These are phyloP conservation scores for Parapsyche elsis DNA, from an alignment of 1,140 invertebrate genomes.

Conservation along the genomic window DNA sequence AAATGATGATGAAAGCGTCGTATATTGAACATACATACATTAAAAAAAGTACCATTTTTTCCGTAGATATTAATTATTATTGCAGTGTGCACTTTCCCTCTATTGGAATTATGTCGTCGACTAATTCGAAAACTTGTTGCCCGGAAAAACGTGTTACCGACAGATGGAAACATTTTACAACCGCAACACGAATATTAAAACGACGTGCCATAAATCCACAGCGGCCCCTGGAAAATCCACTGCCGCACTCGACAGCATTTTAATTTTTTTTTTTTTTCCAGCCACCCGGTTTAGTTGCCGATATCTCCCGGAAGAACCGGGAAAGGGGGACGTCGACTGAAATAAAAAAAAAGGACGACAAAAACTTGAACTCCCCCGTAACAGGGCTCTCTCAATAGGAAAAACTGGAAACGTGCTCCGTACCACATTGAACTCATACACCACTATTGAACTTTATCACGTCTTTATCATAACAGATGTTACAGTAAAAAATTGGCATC, in stretches of 20 bases:
- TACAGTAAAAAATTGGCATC: no score
- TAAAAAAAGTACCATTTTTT: no score
- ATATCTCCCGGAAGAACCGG: slow-evolving; percentile 13
- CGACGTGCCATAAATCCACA: slow-evolving; percentile 25
- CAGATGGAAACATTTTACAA: slow-evolving; percentile 34
- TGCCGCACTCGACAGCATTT: slow-evolving; percentile 9
- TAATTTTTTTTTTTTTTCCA: slow-evolving; percentile 27
- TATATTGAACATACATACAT: no score
- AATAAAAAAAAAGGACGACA: not conserved
- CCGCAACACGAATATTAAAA: slow-evolving; percentile 40
- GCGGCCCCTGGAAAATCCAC: slow-evolving; percentile 16
- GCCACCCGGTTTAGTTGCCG: slow-evolving; percentile 13
- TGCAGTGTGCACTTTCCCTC: no score
- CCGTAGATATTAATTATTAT: no score
- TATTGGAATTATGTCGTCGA: not conserved
- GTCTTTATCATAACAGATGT: not conserved
- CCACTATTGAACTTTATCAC: not conserved
- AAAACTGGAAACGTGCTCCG: slow-evolving; percentile 1
- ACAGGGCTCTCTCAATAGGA: not conserved
- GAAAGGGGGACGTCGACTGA: not conserved
- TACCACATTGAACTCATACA: not conserved
- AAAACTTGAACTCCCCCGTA: slow-evolving; percentile 18
- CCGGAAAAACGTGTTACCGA: slow-evolving; percentile 26
- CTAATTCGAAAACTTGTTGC: slow-evolving; percentile 4
- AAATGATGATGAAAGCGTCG: no score